Base-by-base conservation (phyloP, 2,113 vertebrate species). In the Carassius auratus region DNA sequence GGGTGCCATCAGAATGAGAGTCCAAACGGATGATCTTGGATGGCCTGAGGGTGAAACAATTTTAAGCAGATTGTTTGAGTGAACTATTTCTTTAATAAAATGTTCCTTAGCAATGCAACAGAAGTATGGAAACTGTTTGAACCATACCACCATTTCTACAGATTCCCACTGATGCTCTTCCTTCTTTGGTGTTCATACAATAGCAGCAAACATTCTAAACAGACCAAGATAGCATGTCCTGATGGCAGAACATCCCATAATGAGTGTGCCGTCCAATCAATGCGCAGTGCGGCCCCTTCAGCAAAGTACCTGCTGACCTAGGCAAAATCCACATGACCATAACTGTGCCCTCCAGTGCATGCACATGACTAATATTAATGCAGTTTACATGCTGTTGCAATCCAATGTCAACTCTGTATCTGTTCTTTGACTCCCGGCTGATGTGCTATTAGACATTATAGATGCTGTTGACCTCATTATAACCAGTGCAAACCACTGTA, bases 401-500 rank as follows among this genome's bases (percentile, higher is more conserved):
- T 82, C 64, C 30, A 33, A 14, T 69, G 80, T 71, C 80, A 69
- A 33, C 80, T 52, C 62, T 55, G 57, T 23, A 75, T 23, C 57
- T 52, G 61, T 5, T 15, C 59, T 61, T 21, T 15, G 30, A 81
- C 61, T 48, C 38, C 15, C 45, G 36, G 36, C 42, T 62, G 52
- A 59, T 77, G 61, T n/a, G 21, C 55, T 12, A 61, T 62, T 36
- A 45, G 57, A 62, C 55, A 36, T 79, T 62, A 79, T 62, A 79
- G 76, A 79, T 7, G 6, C 76, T 15, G 76, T 79, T 79, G 76
- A 66, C 42, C 78, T 81, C 78, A 81, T 81, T 81, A 79, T 62
- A 79, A 42, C 55, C 76, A 36, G 52, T 62, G 76, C 7, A 36
- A 62, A 61, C 57, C 76, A 42, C 57, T 61, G 76, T 62, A n/a